Evolutionary conservation across 2,113 vertebrate genomes (phyloP), one percentile per base, ranked within the genome.

Genomic region (Centropristis striata): DNA sequence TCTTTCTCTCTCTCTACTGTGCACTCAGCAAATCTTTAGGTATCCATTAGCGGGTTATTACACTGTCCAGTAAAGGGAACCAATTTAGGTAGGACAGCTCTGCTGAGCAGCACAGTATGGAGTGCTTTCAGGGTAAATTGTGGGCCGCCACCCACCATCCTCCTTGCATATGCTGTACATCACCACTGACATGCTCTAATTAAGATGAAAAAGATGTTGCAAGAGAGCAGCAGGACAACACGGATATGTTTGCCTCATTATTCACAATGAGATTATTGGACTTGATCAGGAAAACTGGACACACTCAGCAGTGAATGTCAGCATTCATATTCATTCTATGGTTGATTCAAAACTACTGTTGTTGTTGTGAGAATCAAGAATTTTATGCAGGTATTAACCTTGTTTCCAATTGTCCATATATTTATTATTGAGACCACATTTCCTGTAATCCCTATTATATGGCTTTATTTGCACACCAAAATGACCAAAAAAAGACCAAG

Each of bases 1-100:
- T 71, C 68, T 0, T 53, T 75, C 84, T 55, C 55, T 69, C 44
- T 51, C 15, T 77, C 55, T 71, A 63, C 81, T 87, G 81, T 89
- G 68, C 75, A 90, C 86, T 92, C 88, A 91, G 89, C 92, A 91
- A 78, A 92, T 87, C 78, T 89, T 91, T 60, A 82, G 86, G 77
- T 89, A 82, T 92, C 92, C 90, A 94, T 93, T 93, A 94, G 88
- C 44, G 55, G 74, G 80, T 89, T 92, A 91, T 93, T 91, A 93
- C 88, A 81, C 84, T 77, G 84, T 91, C 92, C 90, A 84, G 90
- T 88, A 81, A 32, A 88, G 84, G 84, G 75, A 89, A 80, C 89
- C 87, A 85, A 90, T 90, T 87, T 85, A 83, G 88, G 77, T 7
- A 8, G 85, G 93, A 92, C 92, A 93, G 91, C 88, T 92, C 84